Evolutionary conservation across 2,113 vertebrate genomes (phyloP), one percentile per base, ranked within the genome.

Genomic region (Nibea coibor): DNA sequence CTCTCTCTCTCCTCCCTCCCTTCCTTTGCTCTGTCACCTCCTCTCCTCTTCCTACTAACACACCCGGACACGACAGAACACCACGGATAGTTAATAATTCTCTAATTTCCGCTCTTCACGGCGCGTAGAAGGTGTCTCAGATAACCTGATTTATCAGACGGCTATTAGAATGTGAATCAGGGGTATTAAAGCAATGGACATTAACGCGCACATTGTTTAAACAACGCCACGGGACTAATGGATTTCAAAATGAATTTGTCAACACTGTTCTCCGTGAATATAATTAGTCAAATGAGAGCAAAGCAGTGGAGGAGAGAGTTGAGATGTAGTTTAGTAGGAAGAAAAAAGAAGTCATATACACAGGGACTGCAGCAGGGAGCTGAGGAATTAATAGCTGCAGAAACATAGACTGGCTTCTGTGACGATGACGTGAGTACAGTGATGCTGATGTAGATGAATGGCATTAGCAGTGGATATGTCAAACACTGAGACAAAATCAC

Each of bases 191-290:
- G 92, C 87, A 83, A 88, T 83, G 93, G 93, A 92, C 93, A 93
- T 93, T 94, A 95, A 93, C 85, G 89, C 80, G 88, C 87, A 78
- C 92, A 92, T 93, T 94, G 91, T 94, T 95, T 94, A 94, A 94
- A 92, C 90, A 92, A 93, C 85, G 85, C 91, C 90, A 91, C 71
- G 73, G 91, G 91, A 93, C 93, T 95, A 95, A 95, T 94, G 92
- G 92, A 94, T 94, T 95, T 94, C 87, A 92, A 89, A 94, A 95
- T 94, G 91, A 94, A 94, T 95, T 95, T 95, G 94, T 95, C 94
- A 95, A 95, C 93, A 95, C 82, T 51, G 71, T 87, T 91, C 80
- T 87, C 85, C 54, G 78, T 82, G 93, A 94, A 94, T 93, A 88
- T 90, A 94, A 95, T 95, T 92, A 93, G 91, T 90, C 84, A 91